A percentile compares a stretch with the other conserved stretches of the same genome.
Evolutionary conservation across 2,797 vertebrate species (phyloP).

Genomic region (Heteromormyrus szaboi): DNA sequence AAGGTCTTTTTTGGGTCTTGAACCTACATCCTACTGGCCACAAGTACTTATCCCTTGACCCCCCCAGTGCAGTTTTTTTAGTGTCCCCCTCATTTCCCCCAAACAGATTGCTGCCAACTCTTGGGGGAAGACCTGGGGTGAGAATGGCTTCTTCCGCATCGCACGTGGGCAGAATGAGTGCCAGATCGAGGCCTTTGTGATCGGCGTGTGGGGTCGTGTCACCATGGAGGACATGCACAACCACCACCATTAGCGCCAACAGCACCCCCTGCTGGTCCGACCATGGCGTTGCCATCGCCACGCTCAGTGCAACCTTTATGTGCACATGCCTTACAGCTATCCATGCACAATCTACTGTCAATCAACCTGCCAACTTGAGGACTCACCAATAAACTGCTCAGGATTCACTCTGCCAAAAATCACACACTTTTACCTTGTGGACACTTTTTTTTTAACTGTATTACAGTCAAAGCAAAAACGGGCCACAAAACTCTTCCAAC

Average conservation of each 20-base stretch:
- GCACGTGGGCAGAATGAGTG: conserved; percentile 86
- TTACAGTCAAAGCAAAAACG: background rate
- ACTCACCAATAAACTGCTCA: conserved; percentile 45
- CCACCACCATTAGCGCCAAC: conserved; percentile 54
- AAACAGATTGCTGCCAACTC: conserved; percentile 86
- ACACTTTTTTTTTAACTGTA: background rate
- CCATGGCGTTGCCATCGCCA: conserved; percentile 12
- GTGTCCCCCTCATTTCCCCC: background rate
- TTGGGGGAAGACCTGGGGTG: conserved; percentile 92
- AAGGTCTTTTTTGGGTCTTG: background rate
- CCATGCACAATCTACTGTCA: conserved; percentile 26
- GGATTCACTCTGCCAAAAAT: conserved; percentile 57
- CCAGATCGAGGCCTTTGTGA: conserved; percentile 88
- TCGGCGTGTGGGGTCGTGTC: conserved; percentile 89
- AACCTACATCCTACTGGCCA: background rate
- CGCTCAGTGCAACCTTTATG: conserved; percentile 29
- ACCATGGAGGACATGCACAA: conserved; percentile 88
- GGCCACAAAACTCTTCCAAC: background rate
- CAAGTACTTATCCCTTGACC: background rate
- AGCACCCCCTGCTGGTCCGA: background rate
- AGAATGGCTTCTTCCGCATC: conserved; percentile 86
- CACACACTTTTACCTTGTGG: conserved; percentile 43
- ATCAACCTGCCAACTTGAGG: conserved; percentile 30
- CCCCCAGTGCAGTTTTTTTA: background rate
- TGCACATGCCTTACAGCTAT: conserved; percentile 29